Conservation (phyloP, 2,888 invertebrate genomes). For the Ischnus inquisitorius region DNA sequence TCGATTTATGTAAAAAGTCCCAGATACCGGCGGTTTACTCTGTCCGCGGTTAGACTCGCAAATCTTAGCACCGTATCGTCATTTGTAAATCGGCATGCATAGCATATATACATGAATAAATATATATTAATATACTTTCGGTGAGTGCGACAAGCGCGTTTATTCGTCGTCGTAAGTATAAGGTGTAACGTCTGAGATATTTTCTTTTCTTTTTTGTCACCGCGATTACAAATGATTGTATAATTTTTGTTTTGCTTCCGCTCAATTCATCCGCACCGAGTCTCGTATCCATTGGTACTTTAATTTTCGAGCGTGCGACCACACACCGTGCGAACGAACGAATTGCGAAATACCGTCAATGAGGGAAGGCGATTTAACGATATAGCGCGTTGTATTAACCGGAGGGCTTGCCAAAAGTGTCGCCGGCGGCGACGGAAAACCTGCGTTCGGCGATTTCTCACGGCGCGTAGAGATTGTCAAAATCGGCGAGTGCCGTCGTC, state of each 20-base stretch:
- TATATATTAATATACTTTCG: conserved; percentile 37
- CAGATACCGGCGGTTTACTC: conserved; percentile 29
- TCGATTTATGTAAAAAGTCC: conserved; percentile 18
- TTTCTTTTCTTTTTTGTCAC: conserved; percentile 1
- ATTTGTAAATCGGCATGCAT: conserved; percentile 43
- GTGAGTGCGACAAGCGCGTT: conserved; percentile 57
- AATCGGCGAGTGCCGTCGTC: conserved; percentile 21
- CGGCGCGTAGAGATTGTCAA: conserved; percentile 22
- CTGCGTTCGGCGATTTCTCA: conserved; percentile 56
- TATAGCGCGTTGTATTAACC: conserved; percentile 1
- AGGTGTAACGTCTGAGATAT: conserved; percentile 82
- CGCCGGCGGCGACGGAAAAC: conserved; percentile 9
- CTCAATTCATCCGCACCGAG: background rate
- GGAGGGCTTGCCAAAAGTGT: conserved; percentile 24
- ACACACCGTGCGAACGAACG: conserved; percentile 43
- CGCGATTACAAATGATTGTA: background rate
- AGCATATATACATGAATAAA: background rate
- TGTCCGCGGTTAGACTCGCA: conserved; percentile 53
- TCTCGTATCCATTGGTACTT: conserved; percentile 3
- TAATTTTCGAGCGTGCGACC: conserved; percentile 51
- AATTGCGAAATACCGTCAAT: conserved; percentile 53
- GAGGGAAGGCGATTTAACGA: conserved; percentile 27
- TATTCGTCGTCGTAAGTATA: conserved; percentile 78
- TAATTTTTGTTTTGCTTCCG: background rate
- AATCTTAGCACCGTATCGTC: conserved; percentile 54